Evolutionary conservation across 2,797 vertebrate genomes (phyloP), one percentile per base, ranked within the genome.

Genomic region (Netta rufina): DNA sequence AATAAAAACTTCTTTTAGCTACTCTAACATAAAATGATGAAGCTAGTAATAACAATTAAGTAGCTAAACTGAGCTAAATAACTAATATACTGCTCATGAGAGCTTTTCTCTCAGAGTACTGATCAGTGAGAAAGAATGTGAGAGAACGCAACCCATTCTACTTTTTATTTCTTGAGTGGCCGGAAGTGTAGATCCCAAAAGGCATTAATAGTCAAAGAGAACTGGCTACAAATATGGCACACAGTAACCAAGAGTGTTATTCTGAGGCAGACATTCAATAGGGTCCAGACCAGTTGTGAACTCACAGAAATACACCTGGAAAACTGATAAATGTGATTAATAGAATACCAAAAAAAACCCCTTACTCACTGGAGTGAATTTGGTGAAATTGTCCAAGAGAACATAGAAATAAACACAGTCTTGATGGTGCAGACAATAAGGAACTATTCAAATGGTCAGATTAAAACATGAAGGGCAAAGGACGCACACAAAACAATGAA

Each of bases 201-300:
- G 28, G 39, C 28, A 39, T 21, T 9, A 39, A 41, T 3, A 72
- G 65, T 39, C 81, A 70, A 51, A 56, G 30, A 76, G 38, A 72
- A 70, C 13, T 62, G 18, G 41, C 51, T 36, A 78, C 8, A 76
- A 66, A 8, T n/a, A 85, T 67, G n/a, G 24, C 25, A 39, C 7
- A 22, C 4, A 69, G 33, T 74, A 27, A 80, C 8, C 25, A 78
- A 39, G 39, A 76, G 22, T n/a, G 8, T 41, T 71, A 47, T 78
- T 86, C n/a, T 64, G 73, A 84, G 47, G 67, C 22, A 91, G 47
- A 88, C 83, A 76, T 76, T 75, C 56, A 45, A 33, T 65, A 86
- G 72, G 66, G 89, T 71, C 36, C 72, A 81, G 70, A 92, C 21
- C 79, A 95, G 92, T 22, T 91, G 89, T 87, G 65, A 87, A 93